phyloP scores from a whole-genome alignment of 2,113 vertebrate species.

The Oxyruncus cristatus region DNA sequence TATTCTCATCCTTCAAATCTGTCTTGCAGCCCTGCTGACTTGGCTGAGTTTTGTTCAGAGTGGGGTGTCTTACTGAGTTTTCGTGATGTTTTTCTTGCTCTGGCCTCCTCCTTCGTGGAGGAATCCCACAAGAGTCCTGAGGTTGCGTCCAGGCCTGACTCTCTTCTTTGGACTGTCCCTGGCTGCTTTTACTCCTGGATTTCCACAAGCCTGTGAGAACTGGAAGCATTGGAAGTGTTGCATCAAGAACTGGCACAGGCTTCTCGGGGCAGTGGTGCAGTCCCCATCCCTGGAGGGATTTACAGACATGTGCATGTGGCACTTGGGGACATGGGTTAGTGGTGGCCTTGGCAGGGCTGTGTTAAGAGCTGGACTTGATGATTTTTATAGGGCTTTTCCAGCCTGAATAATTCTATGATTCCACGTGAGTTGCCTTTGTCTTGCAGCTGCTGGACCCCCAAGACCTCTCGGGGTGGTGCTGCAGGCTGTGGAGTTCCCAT shows the following conservation, averaged over 20 bases:
- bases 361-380: neutral
- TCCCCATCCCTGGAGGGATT: neutral
- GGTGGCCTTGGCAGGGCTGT: neutral
- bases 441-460: neutral
- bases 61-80: neutral
- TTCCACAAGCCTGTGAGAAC: rapidly evolving
- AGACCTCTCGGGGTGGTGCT: rapidly evolving
- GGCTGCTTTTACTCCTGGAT: neutral
- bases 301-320: neutral
- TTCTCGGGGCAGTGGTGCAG: neutral
- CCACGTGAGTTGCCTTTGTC: neutral
- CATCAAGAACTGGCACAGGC: neutral
- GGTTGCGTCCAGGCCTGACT: neutral
- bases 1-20: neutral
- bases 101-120: neutral
- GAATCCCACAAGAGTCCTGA: neutral
- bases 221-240: rapidly evolving
- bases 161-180: rapidly evolving
- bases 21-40: slow-evolving; percentile 1
- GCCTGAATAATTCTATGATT: rapidly evolving
- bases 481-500: neutral
- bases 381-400: neutral
- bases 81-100: neutral
- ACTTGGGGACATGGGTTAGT: rapidly evolving
- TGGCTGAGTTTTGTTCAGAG: neutral